Conservation (phyloP, 2,888 invertebrate species). For the Drosophila robusta region DNA sequence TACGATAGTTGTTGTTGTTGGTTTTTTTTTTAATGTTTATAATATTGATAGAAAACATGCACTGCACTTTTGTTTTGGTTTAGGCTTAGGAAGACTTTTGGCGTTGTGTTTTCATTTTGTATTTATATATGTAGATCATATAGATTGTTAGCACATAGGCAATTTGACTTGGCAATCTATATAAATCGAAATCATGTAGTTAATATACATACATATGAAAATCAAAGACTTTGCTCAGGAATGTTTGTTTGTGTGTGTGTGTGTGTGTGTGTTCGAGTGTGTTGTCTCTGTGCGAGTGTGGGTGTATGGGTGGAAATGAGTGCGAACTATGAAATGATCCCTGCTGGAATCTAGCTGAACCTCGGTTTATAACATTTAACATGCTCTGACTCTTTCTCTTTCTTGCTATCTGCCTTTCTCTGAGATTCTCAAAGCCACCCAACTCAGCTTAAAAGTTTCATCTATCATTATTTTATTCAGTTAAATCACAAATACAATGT, state of each 20-base stretch:
- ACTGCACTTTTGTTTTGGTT: constrained; percentile 52
- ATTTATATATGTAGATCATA: constrained; percentile 28
- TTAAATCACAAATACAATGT: constrained; percentile 70
- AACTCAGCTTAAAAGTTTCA: constrained; percentile 37
- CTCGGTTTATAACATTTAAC: constrained; percentile 12
- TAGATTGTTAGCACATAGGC: constrained; percentile 25
- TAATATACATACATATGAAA: constrained; percentile 49
- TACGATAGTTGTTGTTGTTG: constrained; percentile 23
- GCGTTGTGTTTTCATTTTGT: constrained; percentile 75
- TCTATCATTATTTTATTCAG: constrained; percentile 39
- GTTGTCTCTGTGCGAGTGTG: constrained; percentile 27
- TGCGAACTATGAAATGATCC: constrained; percentile 18
- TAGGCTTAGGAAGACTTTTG: constrained; percentile 82
- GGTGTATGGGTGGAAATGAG: constrained; percentile 32
- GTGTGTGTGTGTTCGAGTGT: constrained; percentile 28
- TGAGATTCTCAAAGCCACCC: constrained; percentile 42
- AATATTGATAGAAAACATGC: constrained; percentile 46
- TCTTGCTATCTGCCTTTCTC: constrained; percentile 22
- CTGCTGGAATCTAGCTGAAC: constrained; percentile 10
- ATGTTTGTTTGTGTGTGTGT: constrained; percentile 54
- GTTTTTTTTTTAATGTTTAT: constrained; percentile 6
- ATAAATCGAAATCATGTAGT: constrained; percentile 31
- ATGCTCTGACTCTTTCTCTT: constrained; percentile 19
- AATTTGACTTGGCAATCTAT: constrained; percentile 23
- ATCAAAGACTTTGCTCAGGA: constrained; percentile 71